Base-by-base conservation (phyloP, 2,888 invertebrate genomes). In the Polymixis lichenea region DNA sequence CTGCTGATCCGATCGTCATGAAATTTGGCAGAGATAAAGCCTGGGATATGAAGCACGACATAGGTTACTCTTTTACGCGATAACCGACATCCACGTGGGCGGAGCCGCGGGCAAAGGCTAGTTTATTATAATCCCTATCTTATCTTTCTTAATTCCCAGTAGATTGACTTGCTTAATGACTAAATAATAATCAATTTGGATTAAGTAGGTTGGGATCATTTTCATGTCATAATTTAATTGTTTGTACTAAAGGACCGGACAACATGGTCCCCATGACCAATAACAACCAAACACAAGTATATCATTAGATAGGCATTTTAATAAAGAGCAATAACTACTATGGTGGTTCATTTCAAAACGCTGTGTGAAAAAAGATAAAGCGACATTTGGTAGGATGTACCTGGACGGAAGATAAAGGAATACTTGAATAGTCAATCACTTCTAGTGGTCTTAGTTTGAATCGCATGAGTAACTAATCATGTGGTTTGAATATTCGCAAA, bases 101-200 rank as follows among this genome's bases (percentile, higher is more conserved):
- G 32, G 32, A 32, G 32, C 4, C 32, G 32, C 32, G 4, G 32
- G 32, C 32, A 32, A 32, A 32, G 4, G 32, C 32, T 32, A 25
- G 19, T 25, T 64, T 64, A 38, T 25, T 60, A 43, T 32, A 53
- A 61, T 61, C 74, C 28, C 43, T 46, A 25, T 25, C n/a, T 55
- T 55, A 74, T 75, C 75, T 55, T 22, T 43, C 25, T 19, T 19
- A 13, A 58, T 28, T 56, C 38, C 13, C n/a, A 64, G 17, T 58
- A 13, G 7, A 64, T 58, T 65, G 15, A 2, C 38, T n/a, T 32
- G 43, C 75, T 53, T 46, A 46, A 4, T 46, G 46, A 55, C 32
- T 11, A 19, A 75, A 55, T 17, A 22, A 38, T 65, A 38, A 77
- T 75, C 25, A 22, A 49, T 49, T 38, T 56, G 15, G 6, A 77